Evolutionary conservation across 2,888 invertebrate species (phyloP).

Genomic region (Ormyrus rosae): DNA sequence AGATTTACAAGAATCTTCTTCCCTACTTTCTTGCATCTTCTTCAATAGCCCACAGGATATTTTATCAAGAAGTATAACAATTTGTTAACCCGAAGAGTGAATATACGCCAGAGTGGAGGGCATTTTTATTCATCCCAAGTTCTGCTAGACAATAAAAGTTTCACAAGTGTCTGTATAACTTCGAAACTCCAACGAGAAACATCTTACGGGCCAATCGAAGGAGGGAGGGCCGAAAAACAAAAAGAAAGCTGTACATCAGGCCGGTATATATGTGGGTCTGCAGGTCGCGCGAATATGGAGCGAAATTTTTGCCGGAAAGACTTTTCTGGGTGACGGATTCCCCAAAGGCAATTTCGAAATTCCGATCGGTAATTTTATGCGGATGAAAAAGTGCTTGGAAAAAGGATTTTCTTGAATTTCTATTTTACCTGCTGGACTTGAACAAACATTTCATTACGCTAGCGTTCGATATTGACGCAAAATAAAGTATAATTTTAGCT

Average conservation of each 20-base stretch:
- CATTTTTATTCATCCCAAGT: slow-evolving; percentile 55
- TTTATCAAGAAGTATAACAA: slow-evolving; percentile 37
- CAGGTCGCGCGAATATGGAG: slow-evolving; percentile 12
- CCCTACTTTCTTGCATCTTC: too few relatives aligned
- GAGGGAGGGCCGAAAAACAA: slow-evolving; percentile 25
- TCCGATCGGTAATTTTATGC: too few relatives aligned
- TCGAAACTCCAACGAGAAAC: slow-evolving; percentile 48
- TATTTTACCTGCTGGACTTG: too few relatives aligned
- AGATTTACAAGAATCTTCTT: slow-evolving; percentile 27
- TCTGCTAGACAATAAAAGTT: slow-evolving; percentile 56
- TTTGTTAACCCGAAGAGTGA: slow-evolving; percentile 47
- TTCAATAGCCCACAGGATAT: not conserved
- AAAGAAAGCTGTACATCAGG: not conserved
- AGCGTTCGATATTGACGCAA: too few relatives aligned
- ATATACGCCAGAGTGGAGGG: slow-evolving; percentile 8
- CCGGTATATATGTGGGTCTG: slow-evolving; percentile 4
- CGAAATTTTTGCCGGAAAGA: slow-evolving; percentile 32
- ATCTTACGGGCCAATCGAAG: slow-evolving; percentile 42
- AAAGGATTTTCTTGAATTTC: too few relatives aligned
- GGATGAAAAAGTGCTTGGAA: too few relatives aligned
- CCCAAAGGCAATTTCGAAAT: too few relatives aligned
- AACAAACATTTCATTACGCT: too few relatives aligned
- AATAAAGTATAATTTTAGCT: too few relatives aligned
- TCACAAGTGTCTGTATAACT: slow-evolving; percentile 46
- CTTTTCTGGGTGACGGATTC: not conserved